Base-by-base conservation (phyloP, 2,888 invertebrate genomes). In the Aporophyla nigra region DNA sequence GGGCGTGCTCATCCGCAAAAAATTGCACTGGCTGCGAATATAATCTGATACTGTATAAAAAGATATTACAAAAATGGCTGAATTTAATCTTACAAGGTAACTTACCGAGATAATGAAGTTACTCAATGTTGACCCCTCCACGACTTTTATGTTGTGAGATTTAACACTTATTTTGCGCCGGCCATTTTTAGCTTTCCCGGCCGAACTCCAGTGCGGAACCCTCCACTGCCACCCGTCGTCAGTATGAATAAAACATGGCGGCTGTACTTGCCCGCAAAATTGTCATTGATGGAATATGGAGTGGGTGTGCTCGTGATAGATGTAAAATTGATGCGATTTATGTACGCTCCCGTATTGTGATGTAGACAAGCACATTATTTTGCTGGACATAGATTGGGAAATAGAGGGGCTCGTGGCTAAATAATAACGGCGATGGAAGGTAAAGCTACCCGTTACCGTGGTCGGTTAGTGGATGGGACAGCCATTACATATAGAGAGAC, bases 221-320 rank as follows among this genome's bases (percentile, higher is more conserved):
- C 68, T 40, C 53, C 24, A 27, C 43, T 71, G 61, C 65, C 61
- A 40, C 75, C 61, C 74, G 66, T n/a, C 76, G 51, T 58, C 53
- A 58, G 68, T 66, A 70, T 87, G 88, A 87, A 88, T 88, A 86
- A 88, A 88, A 87, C 87, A 87, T 87, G 67, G 40, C 40, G 56
- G 24, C 27, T 24, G 40, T 79, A 68, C 70, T 81, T 86, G 66
- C 43, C 76, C 59, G 86, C 54, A 62, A 86, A 86, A 86, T 81
- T 71, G 71, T 74, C 71, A 68, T 78, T 81, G 86, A 81, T 68
- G 63, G 78, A 77, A 76, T 75, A 78, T 79, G 67, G 69, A 81
- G 75, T 66, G 76, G 62, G 83, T 68, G 71, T 86, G 75, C n/a
- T 40, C 49, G 40, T 73, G 86, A 86, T 79, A 54, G 84, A 83